Conservation (phyloP, 30 jellyfish, hydroid and myxozoan genomes). For the Mastigias papua region DNA sequence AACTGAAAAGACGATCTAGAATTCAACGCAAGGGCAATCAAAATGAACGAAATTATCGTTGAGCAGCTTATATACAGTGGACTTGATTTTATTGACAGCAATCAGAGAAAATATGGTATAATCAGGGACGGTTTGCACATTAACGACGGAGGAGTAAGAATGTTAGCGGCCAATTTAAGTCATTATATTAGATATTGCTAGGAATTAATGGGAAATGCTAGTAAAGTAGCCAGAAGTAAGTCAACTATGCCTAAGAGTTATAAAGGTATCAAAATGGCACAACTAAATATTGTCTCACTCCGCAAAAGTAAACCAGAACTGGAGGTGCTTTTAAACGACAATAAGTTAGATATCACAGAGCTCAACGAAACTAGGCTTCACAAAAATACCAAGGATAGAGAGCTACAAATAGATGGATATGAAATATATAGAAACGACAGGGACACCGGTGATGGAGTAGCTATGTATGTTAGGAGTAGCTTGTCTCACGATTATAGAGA, state of each 20-base stretch:
- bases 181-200: neutral
- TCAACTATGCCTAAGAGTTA: neutral
- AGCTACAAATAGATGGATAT: constrained; percentile 2
- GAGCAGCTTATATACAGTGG: constrained; percentile 31
- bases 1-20: constrained; percentile 16
- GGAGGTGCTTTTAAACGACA: constrained; percentile 20
- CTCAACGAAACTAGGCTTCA: constrained; percentile 17
- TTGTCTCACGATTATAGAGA: neutral
- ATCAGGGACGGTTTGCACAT: constrained; percentile 11
- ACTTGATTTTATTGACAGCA: constrained; percentile 3
- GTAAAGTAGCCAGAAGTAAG: no score
- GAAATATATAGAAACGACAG: constrained; percentile 6
- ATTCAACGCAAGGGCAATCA: constrained; percentile 3
- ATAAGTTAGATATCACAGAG: neutral
- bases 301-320: neutral
- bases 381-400: constrained; percentile 6
- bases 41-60: constrained; percentile 2
- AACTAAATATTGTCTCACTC: constrained; percentile 22
- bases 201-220: neutral
- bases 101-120: neutral
- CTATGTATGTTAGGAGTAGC: neutral
- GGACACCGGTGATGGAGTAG: constrained; percentile 6
- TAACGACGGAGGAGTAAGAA: constrained; percentile 1
- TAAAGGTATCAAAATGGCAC: constrained; percentile 24
- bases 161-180: constrained; percentile 4